phyloP scores from a whole-genome alignment of 30 jellyfish, hydroid and myxozoan species.

The Hydractinia symbiolongicarpus region DNA sequence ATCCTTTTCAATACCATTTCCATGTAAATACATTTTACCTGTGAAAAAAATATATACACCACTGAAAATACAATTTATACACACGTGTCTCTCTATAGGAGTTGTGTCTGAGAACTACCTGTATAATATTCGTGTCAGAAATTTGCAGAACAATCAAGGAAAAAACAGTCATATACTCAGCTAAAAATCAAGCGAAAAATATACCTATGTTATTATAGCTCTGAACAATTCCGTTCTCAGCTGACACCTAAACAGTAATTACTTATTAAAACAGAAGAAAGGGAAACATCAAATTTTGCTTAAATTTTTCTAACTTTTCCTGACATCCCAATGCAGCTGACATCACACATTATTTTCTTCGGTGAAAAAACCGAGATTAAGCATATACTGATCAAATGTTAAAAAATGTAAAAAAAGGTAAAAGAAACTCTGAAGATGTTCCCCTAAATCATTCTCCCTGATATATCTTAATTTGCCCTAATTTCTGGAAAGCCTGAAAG shows the following conservation, averaged over 20 bases:
- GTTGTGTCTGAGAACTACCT: background rate
- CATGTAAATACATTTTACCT: constrained; percentile 73
- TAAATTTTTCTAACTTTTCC: too few species aligned
- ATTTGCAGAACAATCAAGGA: background rate
- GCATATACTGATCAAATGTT: too few species aligned
- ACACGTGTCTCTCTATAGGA: background rate
- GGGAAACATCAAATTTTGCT: background rate
- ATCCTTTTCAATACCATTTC: constrained; percentile 64
- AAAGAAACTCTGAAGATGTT: too few species aligned
- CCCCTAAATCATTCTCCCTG: too few species aligned
- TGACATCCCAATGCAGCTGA: too few species aligned
- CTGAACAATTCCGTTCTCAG: constrained; percentile 72
- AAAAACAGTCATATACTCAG: background rate
- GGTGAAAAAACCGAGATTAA: too few species aligned
- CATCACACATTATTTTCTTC: too few species aligned
- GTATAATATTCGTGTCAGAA: background rate
- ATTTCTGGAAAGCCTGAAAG: too few species aligned
- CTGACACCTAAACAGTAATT: constrained; percentile 48
- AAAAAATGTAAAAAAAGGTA: too few species aligned
- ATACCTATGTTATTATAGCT: constrained; percentile 64
- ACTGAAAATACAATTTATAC: background rate
- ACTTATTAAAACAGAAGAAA: background rate
- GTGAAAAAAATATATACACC: background rate
- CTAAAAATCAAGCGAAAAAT: background rate
- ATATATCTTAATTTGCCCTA: too few species aligned